A percentile compares a stretch with the other conserved stretches of the same genome.
These are phyloP conservation scores for Uloborus plumipes DNA, from an alignment of 2,888 invertebrate species.

Conservation along the genomic window DNA sequence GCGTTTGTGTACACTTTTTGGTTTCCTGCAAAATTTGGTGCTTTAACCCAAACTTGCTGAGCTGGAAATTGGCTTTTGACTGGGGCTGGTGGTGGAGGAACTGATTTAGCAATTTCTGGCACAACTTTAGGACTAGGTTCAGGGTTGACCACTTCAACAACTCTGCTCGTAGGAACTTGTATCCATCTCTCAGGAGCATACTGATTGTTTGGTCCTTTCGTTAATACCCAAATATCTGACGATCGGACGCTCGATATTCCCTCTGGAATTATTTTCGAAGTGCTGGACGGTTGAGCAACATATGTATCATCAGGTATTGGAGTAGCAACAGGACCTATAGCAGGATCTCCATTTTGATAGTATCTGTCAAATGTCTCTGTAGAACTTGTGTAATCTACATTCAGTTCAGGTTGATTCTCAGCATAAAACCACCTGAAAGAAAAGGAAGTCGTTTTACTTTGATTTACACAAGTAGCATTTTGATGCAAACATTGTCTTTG, in stretches of 20 bases:
- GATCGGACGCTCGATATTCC: not conserved
- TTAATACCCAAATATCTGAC: slow-evolving; percentile 33
- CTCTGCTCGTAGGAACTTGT: slow-evolving; percentile 15
- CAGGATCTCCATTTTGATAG: slow-evolving; percentile 34
- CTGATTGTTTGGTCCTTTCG: slow-evolving; percentile 38
- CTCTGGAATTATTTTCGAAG: slow-evolving; percentile 21
- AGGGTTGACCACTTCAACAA: slow-evolving; percentile 23
- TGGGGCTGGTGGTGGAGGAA: not conserved
- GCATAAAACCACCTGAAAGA: slow-evolving; percentile 26
- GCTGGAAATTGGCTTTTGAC: slow-evolving; percentile 5
- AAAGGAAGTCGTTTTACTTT: not conserved
- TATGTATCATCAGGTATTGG: slow-evolving; percentile 50
- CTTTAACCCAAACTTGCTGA: slow-evolving; percentile 41
- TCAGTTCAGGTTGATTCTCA: slow-evolving; percentile 45
- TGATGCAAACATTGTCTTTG: too few species aligned
- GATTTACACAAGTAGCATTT: too few species aligned
- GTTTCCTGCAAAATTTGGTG: not conserved
- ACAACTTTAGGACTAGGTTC: slow-evolving; percentile 15
- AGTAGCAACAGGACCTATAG: slow-evolving; percentile 55
- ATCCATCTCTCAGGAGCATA: slow-evolving; percentile 35
- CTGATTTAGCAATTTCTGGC: slow-evolving; percentile 6
- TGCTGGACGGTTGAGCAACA: slow-evolving; percentile 29
- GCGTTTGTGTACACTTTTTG: too few species aligned
- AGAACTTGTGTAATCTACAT: slow-evolving; percentile 11
- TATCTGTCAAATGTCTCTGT: slow-evolving; percentile 41